phyloP scores from a whole-genome alignment of 2,113 vertebrate genomes.

The Cottus gobio region DNA sequence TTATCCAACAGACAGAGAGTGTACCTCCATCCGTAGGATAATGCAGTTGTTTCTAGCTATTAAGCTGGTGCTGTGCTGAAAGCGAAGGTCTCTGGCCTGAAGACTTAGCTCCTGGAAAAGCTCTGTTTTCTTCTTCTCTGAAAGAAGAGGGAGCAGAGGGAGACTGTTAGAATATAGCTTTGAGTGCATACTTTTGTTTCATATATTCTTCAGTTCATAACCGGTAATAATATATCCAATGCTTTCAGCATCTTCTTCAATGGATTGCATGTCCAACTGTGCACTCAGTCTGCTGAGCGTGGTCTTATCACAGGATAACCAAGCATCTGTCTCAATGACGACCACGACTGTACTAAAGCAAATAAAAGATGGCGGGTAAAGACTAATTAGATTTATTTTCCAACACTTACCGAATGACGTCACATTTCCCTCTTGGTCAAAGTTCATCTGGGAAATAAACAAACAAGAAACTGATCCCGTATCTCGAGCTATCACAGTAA shows the following conservation, averaged over 20 bases:
- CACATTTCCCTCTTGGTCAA: slow-evolving; percentile 91
- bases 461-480: not conserved
- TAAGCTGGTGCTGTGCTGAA: slow-evolving; percentile 93
- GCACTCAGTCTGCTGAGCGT: not conserved
- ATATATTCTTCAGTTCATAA: not conserved
- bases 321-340: not conserved
- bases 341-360: not conserved
- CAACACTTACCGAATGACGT: slow-evolving; percentile 90
- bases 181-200: not conserved
- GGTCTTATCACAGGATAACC: not conserved
- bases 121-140: slow-evolving; percentile 97
- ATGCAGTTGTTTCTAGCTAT: slow-evolving; percentile 92
- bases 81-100: slow-evolving; percentile 95
- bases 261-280: not conserved
- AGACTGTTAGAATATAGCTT: not conserved
- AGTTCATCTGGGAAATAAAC: slow-evolving; percentile 87
- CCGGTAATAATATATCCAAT: not conserved
- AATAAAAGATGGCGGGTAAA: not conserved
- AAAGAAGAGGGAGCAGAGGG: not conserved
- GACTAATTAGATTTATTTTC: not conserved
- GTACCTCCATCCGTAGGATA: slow-evolving; percentile 95
- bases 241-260: not conserved
- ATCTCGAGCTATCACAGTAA: not conserved
- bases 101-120: slow-evolving; percentile 94
- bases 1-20: rapidly evolving